Evolutionary conservation across 2,113 vertebrate species (phyloP).

Genomic region (Climacteris rufus): DNA sequence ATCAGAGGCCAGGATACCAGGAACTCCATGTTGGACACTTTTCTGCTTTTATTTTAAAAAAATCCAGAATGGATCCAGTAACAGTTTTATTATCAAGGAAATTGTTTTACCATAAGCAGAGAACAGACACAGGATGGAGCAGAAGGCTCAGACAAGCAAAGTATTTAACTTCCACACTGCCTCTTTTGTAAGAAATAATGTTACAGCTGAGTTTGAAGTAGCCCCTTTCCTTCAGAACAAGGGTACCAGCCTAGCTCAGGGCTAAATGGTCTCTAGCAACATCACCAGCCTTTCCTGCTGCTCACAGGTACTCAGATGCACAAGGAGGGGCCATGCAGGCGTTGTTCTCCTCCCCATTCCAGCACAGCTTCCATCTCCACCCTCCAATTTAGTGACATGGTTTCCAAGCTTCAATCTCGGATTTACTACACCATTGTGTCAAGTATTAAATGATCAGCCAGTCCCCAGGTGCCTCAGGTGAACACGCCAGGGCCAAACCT

Average conservation of each 20-base stretch:
- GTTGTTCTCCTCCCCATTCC: background rate
- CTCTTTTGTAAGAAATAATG: background rate
- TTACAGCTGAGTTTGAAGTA: conserved; percentile 20
- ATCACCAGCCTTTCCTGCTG: background rate
- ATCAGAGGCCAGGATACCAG: background rate
- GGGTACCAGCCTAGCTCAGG: background rate
- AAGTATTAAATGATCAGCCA: conserved; percentile 37
- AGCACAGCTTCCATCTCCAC: background rate
- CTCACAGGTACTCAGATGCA: background rate
- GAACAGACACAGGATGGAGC: conserved; percentile 57
- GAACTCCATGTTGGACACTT: background rate
- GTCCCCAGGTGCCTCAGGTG: background rate
- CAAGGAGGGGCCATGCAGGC: background rate
- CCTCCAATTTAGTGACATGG: background rate
- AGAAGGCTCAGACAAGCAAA: conserved; percentile 56
- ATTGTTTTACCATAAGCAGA: conserved; percentile 50
- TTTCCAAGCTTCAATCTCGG: conserved; percentile 14
- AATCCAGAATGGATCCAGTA: conserved; percentile 63
- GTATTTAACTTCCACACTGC: background rate
- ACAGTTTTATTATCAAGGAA: conserved; percentile 66
- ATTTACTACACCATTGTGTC: conserved; percentile 42
- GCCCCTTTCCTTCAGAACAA: background rate
- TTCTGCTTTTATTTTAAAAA: conserved; percentile 66
- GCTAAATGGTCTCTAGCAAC: background rate
- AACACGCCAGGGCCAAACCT: background rate